Base-by-base conservation (phyloP, 2,797 vertebrate genomes). In the Manis javanica region DNA sequence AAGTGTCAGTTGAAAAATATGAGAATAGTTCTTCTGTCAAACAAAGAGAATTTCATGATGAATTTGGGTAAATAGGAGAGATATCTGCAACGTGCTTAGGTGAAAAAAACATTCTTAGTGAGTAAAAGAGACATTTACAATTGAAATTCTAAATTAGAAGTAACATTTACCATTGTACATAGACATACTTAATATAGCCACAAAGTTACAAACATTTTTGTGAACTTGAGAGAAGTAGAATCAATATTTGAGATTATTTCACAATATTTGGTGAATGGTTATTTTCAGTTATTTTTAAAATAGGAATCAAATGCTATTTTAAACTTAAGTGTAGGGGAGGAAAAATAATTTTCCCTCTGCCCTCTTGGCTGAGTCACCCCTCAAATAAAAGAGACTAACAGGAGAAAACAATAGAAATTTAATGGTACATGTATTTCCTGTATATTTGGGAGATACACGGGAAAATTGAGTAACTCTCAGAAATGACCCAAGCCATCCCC, bases 21-120 rank as follows among this genome's bases (percentile, higher is more conserved):
- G 19, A 66, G 16, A 57, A 13, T 9, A 26, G n/a, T 39, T 13
- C 24, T 61, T 91, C 14, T 92, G 31, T 88, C n/a, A 95, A 42
- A 66, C 16, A 31, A 46, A 46, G 16, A 55, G 29, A 49, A 7
- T 61, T 87, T 51, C 12, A 19, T 34, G 26, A 94, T 77, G 19
- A 93, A 51, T 91, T 81, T 57, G 29, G 37, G 34, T 74, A 53
- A 91, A 89, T 71, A 49, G 64, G 11, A 87, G 7, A 96, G 61
- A 64, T 61, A 55, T 9, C 59, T 21, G 31, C 86, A 96, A 69
- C 1, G 16, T 34, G 12, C 61, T 72, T 69, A 39, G 10, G n/a
- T 19, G 8, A 68, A 68, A 77, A 51, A 72, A 31, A 61, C 2
- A 19, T 86, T 51, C 21, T 24, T 87, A 51, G n/a, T 79, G 4